Evolutionary conservation across 2,113 vertebrate genomes (phyloP).

Genomic region (Chloropsis hardwickii): DNA sequence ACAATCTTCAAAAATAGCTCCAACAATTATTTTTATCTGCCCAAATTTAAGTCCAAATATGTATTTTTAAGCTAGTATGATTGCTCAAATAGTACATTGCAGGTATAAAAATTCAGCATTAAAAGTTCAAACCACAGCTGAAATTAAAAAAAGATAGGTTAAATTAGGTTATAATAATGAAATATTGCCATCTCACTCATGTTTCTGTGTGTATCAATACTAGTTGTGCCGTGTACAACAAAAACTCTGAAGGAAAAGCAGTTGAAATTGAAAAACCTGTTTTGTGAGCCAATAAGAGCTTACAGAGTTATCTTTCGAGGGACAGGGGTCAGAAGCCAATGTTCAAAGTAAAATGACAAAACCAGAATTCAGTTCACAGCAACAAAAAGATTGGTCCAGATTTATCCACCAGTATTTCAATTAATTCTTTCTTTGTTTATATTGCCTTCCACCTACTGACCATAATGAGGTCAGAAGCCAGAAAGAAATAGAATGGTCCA

Average conservation of each 20-base stretch:
- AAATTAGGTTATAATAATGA: neutral
- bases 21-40: neutral
- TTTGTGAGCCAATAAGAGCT: neutral
- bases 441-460: neutral
- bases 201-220: neutral
- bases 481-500: neutral
- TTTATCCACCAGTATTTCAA: neutral
- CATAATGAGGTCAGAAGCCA: neutral
- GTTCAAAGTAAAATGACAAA: neutral
- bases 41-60: neutral
- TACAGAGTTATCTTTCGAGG: neutral
- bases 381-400: neutral
- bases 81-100: neutral
- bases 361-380: accelerated
- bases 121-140: neutral
- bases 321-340: neutral
- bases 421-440: neutral
- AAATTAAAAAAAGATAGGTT: neutral
- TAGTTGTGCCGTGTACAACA: neutral
- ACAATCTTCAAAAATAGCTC: too few species aligned
- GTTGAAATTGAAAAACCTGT: neutral
- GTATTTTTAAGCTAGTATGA: neutral
- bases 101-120: neutral
- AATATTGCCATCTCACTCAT: neutral
- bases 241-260: neutral